Conservation (phyloP, 2,888 invertebrate species). For the Caenorhabditis imperialis region DNA sequence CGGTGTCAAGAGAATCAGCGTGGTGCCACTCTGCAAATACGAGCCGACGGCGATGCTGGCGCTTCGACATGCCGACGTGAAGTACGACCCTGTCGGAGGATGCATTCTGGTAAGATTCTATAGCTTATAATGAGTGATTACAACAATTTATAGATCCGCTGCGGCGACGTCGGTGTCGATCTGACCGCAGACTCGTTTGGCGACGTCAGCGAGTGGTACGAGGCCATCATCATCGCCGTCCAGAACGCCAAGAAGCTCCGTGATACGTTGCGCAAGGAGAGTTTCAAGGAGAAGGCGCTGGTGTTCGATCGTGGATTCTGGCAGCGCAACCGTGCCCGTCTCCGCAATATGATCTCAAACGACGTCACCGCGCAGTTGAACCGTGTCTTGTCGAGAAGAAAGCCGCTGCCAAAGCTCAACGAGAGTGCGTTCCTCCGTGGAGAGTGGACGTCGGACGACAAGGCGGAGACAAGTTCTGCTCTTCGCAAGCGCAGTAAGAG, state of each 20-base stretch:
- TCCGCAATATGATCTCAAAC: conserved; percentile 21
- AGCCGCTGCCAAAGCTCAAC: conserved; percentile 18
- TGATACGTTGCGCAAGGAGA: conserved; percentile 60
- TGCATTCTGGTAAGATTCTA: conserved; percentile 37
- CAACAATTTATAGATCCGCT: conserved; percentile 36
- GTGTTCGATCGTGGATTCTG: conserved; percentile 49
- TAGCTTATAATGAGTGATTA: background rate
- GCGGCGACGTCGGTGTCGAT: conserved; percentile 40
- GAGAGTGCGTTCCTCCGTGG: conserved; percentile 44
- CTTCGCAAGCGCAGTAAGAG: conserved; percentile 34
- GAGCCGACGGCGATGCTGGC: conserved; percentile 54
- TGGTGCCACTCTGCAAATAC: conserved; percentile 36
- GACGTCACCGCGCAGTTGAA: conserved; percentile 16
- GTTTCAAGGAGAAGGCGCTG: conserved; percentile 48
- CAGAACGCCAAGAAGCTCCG: conserved; percentile 52
- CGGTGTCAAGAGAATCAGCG: conserved; percentile 55
- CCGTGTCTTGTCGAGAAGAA: conserved; percentile 35
- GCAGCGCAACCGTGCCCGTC: conserved; percentile 27
- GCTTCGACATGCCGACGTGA: conserved; percentile 45
- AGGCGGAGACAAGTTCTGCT: too few relatives aligned
- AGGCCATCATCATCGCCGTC: conserved; percentile 48
- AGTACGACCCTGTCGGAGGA: conserved; percentile 50
- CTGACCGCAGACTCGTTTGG: conserved; percentile 41
- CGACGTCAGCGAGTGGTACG: conserved; percentile 34
- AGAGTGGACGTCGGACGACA: conserved; percentile 31